phyloP scores from a whole-genome alignment of 2,113 vertebrate genomes.

The Amphiprion ocellaris region DNA sequence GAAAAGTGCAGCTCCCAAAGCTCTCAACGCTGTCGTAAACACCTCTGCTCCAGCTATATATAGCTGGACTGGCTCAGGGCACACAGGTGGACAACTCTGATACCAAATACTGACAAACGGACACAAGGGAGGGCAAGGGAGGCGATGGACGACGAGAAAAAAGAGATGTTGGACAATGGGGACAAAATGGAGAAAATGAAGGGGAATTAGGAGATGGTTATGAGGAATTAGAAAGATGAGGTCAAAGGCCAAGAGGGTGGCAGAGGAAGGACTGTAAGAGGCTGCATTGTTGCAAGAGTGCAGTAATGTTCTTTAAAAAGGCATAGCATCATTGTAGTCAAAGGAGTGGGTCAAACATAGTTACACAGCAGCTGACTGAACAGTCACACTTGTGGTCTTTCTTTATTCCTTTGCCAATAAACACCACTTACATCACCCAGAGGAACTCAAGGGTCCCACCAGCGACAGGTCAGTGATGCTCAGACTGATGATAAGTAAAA shows the following conservation, averaged over 20 bases:
- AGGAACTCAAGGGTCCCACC: conserved; percentile 24
- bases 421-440: conserved; percentile 38
- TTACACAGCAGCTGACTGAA: conserved; percentile 53
- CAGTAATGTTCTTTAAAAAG: conserved; percentile 39
- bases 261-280: neutral
- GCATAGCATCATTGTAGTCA: conserved; percentile 29
- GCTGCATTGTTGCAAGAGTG: conserved; percentile 19
- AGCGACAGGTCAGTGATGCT: conserved; percentile 14
- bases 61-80: conserved; percentile 15
- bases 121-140: neutral
- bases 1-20: conserved; percentile 42
- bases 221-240: neutral
- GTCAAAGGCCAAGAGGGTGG: neutral
- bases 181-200: neutral
- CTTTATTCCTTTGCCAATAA: conserved; percentile 41
- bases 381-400: conserved; percentile 14
- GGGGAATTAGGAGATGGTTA: neutral
- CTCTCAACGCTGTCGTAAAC: conserved; percentile 55
- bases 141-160: neutral
- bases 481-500: neutral
- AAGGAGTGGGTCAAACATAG: conserved; percentile 33
- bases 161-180: neutral
- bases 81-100: conserved; percentile 54
- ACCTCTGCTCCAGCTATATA: conserved; percentile 51
- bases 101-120: conserved; percentile 46